Base-by-base conservation (phyloP, 2,113 vertebrate species). In the Pluvialis apricaria region DNA sequence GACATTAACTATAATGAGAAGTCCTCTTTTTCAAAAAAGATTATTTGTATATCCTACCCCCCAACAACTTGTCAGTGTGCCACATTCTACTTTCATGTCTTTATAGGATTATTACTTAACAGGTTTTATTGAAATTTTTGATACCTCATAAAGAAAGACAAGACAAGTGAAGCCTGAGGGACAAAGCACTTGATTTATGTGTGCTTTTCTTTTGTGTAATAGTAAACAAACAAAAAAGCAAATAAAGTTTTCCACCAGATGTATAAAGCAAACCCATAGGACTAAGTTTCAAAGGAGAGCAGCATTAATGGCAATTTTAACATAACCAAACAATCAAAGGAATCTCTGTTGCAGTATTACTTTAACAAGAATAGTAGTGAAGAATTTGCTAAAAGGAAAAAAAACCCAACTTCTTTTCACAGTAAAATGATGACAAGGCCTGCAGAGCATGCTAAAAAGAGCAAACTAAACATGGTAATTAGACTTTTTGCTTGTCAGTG, bases 391-490 rank as follows among this genome's bases (percentile, higher is more conserved):
- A 61, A 80, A 42, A 75, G n/a, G 29, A 47, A 86, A 85, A 36
- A 47, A 55, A 34, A 47, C 76, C 47, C 10, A 47, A 76, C 24
- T 86, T 71, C 57, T 90, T 93, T 96, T 92, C 81, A 86, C 78
- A 82, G 60, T 84, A 86, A 96, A 94, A 96, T 83, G 83, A 96
- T 94, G 92, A 85, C 73, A 96, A 93, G 82, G 25, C 90, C 68
- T 96, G 80, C 89, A 90, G 65, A 92, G 91, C 91, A 90, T 87
- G 83, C 71, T 95, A 84, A 96, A 96, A 96, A 92, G 68, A 96
- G 81, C 57, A 95, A 95, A 89, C 86, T 87, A 95, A 97, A 97
- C 68, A 88, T 49, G 80, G 73, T 91, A 97, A 97, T 97, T 97
- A 94, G 64, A 92, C 29, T 90, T 95, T 65, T 95, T 94, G 79